Evolutionary conservation across 2,888 invertebrate species (phyloP).

Genomic region (Spilarctia lutea): DNA sequence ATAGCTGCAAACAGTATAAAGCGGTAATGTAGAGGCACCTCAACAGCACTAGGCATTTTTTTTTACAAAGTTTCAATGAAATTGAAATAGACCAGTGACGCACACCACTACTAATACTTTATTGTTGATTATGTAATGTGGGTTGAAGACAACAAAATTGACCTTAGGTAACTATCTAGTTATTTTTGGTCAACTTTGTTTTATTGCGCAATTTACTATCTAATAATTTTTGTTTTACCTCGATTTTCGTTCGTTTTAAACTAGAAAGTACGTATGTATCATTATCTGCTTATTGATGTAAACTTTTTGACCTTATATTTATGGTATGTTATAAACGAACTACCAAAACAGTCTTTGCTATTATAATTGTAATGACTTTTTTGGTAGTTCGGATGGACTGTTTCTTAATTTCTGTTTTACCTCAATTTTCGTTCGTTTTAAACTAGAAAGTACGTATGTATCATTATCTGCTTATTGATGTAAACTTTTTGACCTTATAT

Average conservation of each 20-base stretch:
- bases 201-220: too few species aligned
- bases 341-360: too few species aligned
- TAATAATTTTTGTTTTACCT: too few species aligned
- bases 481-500: neutral
- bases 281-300: neutral
- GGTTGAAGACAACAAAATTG: neutral
- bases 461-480: neutral
- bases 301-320: neutral
- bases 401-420: too few species aligned
- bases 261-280: neutral
- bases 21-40: neutral
- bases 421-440: too few species aligned
- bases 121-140: neutral
- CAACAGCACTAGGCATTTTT: neutral
- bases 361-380: too few species aligned
- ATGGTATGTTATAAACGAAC: too few species aligned
- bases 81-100: neutral
- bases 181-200: neutral
- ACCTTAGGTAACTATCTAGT: neutral
- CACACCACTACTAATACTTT: neutral
- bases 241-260: neutral
- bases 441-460: neutral
- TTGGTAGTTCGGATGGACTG: too few species aligned
- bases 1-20: neutral
- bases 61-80: neutral